phyloP scores from a whole-genome alignment of 2,113 vertebrate species.

The Cryptoleucopteryx plumbea region DNA sequence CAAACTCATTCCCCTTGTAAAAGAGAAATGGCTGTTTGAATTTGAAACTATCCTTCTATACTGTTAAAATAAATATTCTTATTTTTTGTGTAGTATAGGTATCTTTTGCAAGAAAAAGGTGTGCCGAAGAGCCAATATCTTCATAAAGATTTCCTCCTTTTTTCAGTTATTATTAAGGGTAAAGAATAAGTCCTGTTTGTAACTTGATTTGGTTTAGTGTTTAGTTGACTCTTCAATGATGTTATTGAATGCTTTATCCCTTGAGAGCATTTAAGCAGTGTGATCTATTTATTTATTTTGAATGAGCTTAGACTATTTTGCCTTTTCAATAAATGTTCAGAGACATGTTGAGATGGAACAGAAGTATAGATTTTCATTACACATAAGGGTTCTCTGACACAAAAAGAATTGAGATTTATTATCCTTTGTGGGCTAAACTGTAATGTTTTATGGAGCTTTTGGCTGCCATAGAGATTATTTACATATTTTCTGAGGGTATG shows the following conservation, averaged over 20 bases:
- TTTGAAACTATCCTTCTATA: background rate
- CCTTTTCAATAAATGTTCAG: background rate
- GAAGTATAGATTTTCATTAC: background rate
- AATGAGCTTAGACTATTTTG: background rate
- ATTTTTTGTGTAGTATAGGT: background rate
- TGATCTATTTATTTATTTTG: background rate
- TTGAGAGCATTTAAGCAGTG: background rate
- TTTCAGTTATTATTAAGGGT: background rate
- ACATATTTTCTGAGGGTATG: background rate
- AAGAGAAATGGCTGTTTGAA: background rate
- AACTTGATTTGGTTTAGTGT: background rate
- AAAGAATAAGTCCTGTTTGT: background rate
- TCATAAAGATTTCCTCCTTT: background rate
- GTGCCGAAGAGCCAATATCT: background rate
- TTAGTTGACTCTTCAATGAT: background rate
- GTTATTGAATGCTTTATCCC: background rate
- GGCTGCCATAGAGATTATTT: background rate
- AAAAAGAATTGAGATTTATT: background rate
- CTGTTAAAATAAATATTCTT: background rate
- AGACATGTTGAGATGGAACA: background rate
- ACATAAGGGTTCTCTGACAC: background rate
- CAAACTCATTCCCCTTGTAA: background rate
- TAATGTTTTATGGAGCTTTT: background rate
- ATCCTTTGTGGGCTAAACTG: background rate
- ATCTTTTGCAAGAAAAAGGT: background rate